These are phyloP conservation scores for Oreotrochilus melanogaster DNA, from an alignment of 2,113 vertebrate genomes.

Conservation along the genomic window DNA sequence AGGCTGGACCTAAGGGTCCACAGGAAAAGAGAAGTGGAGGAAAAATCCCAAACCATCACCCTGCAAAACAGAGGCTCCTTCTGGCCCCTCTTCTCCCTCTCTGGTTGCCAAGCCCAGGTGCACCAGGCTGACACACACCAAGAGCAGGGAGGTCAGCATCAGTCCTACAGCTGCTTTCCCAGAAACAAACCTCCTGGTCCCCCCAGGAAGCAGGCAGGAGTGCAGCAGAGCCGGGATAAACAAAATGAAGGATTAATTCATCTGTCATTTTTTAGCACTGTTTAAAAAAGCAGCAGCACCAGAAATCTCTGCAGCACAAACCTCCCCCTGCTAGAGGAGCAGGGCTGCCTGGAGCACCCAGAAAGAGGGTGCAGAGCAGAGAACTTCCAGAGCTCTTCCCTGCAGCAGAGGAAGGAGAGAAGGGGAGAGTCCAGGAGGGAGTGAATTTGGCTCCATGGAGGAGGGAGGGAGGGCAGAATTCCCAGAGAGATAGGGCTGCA, in stretches of 20 bases:
- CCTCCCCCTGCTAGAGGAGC: not conserved
- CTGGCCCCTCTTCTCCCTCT: not conserved
- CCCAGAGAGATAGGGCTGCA: slow-evolving; percentile 33
- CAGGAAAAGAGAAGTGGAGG: not conserved
- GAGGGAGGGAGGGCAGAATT: not conserved
- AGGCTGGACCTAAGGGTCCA: not conserved
- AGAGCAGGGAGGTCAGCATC: not conserved
- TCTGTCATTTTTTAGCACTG: not conserved
- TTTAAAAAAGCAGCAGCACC: not conserved
- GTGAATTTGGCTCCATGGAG: not conserved
- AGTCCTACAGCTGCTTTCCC: slow-evolving; percentile 21
- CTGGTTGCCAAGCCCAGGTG: not conserved
- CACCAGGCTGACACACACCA: not conserved
- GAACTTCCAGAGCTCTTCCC: not conserved
- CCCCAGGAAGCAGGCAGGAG: slow-evolving; percentile 5
- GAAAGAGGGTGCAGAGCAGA: not conserved
- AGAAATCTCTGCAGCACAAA: not conserved
- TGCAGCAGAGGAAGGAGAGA: not conserved
- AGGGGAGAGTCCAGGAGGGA: not conserved
- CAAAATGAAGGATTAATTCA: slow-evolving; percentile 5
- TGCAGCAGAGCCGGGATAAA: not conserved
- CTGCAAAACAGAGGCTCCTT: not conserved
- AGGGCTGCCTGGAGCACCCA: not conserved
- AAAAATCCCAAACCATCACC: not conserved
- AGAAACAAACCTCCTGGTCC: slow-evolving; percentile 5